Evolutionary conservation across 2,113 vertebrate species (phyloP).

Genomic region (Polypterus bichir): DNA sequence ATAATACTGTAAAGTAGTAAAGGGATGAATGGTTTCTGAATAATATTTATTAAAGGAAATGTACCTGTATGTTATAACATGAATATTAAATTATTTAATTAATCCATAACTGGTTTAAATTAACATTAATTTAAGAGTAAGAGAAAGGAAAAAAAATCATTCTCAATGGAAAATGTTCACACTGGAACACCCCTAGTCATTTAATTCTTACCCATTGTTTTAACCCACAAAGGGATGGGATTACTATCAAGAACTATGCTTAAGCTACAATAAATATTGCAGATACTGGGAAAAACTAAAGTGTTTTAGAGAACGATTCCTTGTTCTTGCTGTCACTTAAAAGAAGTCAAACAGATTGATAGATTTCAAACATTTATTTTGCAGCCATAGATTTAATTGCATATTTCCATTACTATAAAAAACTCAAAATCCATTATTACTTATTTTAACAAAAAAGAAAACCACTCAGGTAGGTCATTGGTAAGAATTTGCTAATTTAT

Average conservation of each 20-base stretch:
- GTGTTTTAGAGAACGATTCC: slow-evolving; percentile 10
- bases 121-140: slow-evolving; percentile 6
- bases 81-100: slow-evolving; percentile 15
- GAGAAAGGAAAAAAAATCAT: slow-evolving; percentile 1
- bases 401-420: background rate
- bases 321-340: slow-evolving; percentile 8
- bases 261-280: no score
- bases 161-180: slow-evolving; percentile 7
- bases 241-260: no score
- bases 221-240: background rate
- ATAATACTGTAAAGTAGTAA: no score
- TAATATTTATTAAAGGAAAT: no score
- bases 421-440: no score
- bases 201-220: slow-evolving; percentile 17
- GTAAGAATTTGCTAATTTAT: no score
- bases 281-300: background rate
- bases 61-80: no score
- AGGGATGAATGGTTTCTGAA: no score
- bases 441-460: no score
- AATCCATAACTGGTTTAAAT: slow-evolving; percentile 20
- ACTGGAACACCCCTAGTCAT: slow-evolving; percentile 6
- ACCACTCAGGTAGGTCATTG: no score
- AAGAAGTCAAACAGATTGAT: slow-evolving; percentile 8
- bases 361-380: slow-evolving; percentile 4
- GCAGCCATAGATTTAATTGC: background rate